Evolutionary conservation across 2,113 vertebrate genomes (phyloP), one percentile per base, ranked within the genome.

Genomic region (Microtus pennsylvanicus): DNA sequence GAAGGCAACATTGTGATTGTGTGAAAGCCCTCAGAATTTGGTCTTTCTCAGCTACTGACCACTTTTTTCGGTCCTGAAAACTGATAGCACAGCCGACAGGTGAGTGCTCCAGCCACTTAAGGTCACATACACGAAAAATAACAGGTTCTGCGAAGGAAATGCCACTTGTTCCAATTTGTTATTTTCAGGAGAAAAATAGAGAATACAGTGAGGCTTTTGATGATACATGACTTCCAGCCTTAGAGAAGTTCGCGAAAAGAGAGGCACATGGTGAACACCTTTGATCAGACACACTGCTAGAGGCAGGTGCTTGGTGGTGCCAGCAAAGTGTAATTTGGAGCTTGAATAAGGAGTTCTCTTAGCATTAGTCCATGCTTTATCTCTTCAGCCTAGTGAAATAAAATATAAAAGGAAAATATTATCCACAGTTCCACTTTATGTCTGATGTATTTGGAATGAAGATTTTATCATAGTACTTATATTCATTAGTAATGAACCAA

Each of bases 391-490:
- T 88, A 74, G 3, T 16, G 24, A 74, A 72, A 88, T 38, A 88
- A 55, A 72, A 72, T 38, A 65, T 93, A 8, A 86, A 83, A 94
- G 78, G 35, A 78, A 67, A 30, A 13, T 35, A 38, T 47, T 65
- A 35, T 28, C 88, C 10, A 47, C 42, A 26, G 76, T 89, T 93
- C 16, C 8, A 94, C 65, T 75, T 92, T 52, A 19, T 47, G 2
- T 61, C 80, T 77, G 47, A 83, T 52, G 1, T 70, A 70, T 88
- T 94, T 89, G 38, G 8, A 86, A 70, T 80, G 30, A n/a, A 3
- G 85, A 70, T 50, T 89, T 91, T 30, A 82, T 91, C 63, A 81
- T 9, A 33, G 72, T 80, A 42, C n/a, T 91, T 88, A 82, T 76
- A 75, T 70, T 9, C 77, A 45, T 61, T 85, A 70, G 69, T 82